Evolutionary conservation across 2,888 invertebrate species (phyloP).

Genomic region (Heliconius erato): DNA sequence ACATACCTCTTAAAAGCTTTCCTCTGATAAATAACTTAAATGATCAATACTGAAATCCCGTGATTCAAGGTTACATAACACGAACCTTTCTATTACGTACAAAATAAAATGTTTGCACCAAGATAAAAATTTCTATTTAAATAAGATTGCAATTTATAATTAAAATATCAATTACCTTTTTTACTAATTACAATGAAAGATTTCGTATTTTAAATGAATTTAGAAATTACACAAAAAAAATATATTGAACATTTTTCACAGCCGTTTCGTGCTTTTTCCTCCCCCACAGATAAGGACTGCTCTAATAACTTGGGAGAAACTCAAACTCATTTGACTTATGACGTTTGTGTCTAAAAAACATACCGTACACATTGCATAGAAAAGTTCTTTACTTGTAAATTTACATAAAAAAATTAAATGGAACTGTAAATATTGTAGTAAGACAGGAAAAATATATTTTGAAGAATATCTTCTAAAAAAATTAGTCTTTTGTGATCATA

Average conservation of each 20-base stretch:
- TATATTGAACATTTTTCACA: conserved; percentile 70
- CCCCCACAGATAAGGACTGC: conserved; percentile 53
- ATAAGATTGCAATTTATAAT: conserved; percentile 39
- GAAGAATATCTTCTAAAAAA: neutral
- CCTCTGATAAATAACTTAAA: conserved; percentile 55
- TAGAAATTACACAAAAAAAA: conserved; percentile 68
- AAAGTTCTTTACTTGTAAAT: neutral
- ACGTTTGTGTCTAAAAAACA: neutral
- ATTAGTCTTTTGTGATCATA: neutral
- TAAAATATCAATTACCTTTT: conserved; percentile 74
- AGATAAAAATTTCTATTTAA: conserved; percentile 14
- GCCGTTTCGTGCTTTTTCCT: conserved; percentile 62
- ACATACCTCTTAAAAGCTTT: conserved; percentile 44
- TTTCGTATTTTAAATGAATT: conserved; percentile 74
- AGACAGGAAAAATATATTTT: neutral
- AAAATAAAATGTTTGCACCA: conserved; percentile 63
- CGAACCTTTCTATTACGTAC: conserved; percentile 71
- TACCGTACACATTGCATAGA: neutral
- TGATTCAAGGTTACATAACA: conserved; percentile 86
- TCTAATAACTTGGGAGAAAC: neutral
- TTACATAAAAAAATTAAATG: neutral
- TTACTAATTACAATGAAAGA: conserved; percentile 72
- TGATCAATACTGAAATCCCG: conserved; percentile 82
- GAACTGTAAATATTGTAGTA: neutral
- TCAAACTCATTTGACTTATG: conserved; percentile 11